Evolutionary conservation across 2,797 vertebrate genomes (phyloP).

Genomic region (Poeciliopsis gracilis): DNA sequence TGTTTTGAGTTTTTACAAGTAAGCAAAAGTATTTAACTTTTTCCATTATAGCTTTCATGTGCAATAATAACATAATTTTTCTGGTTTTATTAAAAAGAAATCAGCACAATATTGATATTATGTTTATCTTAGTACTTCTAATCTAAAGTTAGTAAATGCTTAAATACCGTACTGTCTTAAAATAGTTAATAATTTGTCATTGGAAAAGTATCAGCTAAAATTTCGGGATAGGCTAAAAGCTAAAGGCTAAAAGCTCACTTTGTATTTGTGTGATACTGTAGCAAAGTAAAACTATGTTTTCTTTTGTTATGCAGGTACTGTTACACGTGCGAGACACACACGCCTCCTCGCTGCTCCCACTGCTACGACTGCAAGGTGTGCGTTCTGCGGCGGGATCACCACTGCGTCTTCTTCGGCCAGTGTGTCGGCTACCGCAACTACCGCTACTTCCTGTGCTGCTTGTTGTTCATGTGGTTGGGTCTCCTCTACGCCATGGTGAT

Average conservation of each 20-base stretch:
- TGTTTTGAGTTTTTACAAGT: not conserved
- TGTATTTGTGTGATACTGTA: not conserved
- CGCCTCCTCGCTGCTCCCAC: constrained; percentile 89
- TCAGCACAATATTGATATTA: not conserved
- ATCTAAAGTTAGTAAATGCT: not conserved
- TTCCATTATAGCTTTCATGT: not conserved
- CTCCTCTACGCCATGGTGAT: constrained; percentile 88
- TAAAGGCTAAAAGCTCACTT: not conserved
- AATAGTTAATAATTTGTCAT: not conserved
- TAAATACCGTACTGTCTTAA: not conserved
- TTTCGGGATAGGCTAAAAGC: not conserved
- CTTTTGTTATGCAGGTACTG: constrained; percentile 81
- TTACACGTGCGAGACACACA: constrained; percentile 90
- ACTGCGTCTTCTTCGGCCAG: constrained; percentile 90
- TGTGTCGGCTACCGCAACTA: constrained; percentile 91
- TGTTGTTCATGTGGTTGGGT: constrained; percentile 85
- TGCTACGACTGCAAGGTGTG: constrained; percentile 90
- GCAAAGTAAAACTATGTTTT: not conserved
- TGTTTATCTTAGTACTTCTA: not conserved
- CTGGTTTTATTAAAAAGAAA: not conserved
- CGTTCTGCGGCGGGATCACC: constrained; percentile 89
- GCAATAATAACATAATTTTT: not conserved
- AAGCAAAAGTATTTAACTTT: not conserved
- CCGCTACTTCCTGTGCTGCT: constrained; percentile 88
- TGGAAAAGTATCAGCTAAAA: not conserved